Base-by-base conservation (phyloP, 37 sponge, comb jelly and placozoan genomes). In the Axinella damicornis region DNA sequence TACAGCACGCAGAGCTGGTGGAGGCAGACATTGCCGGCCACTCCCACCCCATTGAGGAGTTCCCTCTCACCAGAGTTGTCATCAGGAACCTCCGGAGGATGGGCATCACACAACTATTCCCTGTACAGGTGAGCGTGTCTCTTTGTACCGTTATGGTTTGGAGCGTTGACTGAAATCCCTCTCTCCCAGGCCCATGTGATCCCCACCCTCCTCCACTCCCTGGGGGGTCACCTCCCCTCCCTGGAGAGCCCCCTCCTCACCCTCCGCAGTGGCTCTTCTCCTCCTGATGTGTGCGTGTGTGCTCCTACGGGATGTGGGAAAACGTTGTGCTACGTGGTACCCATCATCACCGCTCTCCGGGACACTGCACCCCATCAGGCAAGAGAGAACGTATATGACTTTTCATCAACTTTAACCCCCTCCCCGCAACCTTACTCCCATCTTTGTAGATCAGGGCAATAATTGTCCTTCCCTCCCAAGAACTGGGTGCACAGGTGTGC, bases 251-350 rank as follows among this genome's bases (percentile, higher is more conserved):
- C 73, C 24, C 59, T 76, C 37, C 68, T n/a, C 18, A 66, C 40
- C 66, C 74, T 33, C 65, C 71, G 33, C 33, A 78, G 64, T 30
- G 73, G 74, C 0, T 9, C 21, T 35, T 53, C 41, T 0, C 95
- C 97, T 0, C 57, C 38, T 31, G 98, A 97, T 64, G 30, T 97
- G 31, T 91, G 91, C 60, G 96, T 97, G 19, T 93, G 92, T 71
- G 94, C 98, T 9, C 98, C 98, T 13, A 97, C 98, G 17, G 98
- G 98, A 24, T 96, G 98, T 84, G 98, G 98, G 12, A 97, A 97
- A 76, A 97, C 98, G 0, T 86, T 97, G 21, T 86, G 85, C 57
- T 97, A 97, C 80, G 96, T 93, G 21, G 63, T 97, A 0, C 98
- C 98, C 30, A 88, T 97, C 0, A 69, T 91, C 0, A 38, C 85